phyloP scores from a whole-genome alignment of 2,888 invertebrate genomes.

The Zygogramma bicolorata region DNA sequence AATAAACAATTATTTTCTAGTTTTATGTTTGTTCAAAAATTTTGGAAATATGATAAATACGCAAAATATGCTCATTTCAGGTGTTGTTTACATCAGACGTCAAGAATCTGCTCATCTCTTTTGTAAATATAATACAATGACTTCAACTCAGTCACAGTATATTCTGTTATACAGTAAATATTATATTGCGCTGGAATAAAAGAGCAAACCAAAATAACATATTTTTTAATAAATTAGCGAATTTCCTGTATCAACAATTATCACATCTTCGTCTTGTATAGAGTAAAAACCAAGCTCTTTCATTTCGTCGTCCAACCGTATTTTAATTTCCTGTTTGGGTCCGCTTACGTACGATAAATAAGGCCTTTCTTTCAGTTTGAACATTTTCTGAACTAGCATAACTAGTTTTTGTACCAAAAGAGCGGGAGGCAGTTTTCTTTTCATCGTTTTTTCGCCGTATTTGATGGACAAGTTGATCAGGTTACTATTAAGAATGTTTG shows the following conservation, averaged over 20 bases:
- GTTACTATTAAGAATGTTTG: slow-evolving; percentile 76
- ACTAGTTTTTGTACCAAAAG: slow-evolving; percentile 88
- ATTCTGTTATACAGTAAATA: too few species aligned
- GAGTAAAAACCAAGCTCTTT: slow-evolving; percentile 88
- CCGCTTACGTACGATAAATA: slow-evolving; percentile 70
- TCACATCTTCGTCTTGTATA: slow-evolving; percentile 84
- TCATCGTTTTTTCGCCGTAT: slow-evolving; percentile 68
- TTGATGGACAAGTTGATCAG: slow-evolving; percentile 74
- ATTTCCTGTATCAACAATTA: slow-evolving; percentile 68
- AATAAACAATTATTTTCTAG: too few species aligned
- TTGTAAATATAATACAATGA: too few species aligned
- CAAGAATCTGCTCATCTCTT: too few species aligned
- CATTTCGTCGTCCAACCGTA: slow-evolving; percentile 83
- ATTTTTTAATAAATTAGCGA: background rate
- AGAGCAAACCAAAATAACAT: background rate
- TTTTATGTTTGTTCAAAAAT: too few species aligned
- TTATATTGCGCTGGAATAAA: background rate
- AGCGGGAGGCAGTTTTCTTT: slow-evolving; percentile 80
- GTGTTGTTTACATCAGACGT: too few species aligned
- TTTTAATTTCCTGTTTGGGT: slow-evolving; percentile 75
- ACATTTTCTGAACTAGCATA: slow-evolving; percentile 82
- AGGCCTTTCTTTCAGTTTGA: slow-evolving; percentile 69
- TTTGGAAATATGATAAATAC: too few species aligned
- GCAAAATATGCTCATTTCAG: too few species aligned
- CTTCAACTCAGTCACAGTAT: too few species aligned